These are phyloP conservation scores for Fabriciana adippe DNA, from an alignment of 2,888 invertebrate genomes.

Conservation along the genomic window DNA sequence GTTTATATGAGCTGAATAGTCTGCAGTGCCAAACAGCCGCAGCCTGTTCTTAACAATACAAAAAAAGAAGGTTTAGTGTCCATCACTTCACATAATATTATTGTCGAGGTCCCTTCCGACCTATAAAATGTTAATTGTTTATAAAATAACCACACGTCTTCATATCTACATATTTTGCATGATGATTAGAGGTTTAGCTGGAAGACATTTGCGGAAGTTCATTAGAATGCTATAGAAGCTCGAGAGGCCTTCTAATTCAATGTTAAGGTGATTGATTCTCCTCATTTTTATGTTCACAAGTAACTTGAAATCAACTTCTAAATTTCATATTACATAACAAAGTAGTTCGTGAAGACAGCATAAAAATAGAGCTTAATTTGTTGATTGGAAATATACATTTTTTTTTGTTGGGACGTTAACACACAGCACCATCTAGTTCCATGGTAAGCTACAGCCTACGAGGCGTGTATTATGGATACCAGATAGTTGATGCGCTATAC, in stretches of 20 bases:
- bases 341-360: no score
- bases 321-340: neutral
- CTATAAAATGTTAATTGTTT: constrained; percentile 16
- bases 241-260: constrained; percentile 28
- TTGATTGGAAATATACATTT: no score
- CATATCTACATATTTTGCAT: constrained; percentile 27
- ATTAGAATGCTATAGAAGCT: constrained; percentile 32
- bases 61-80: neutral
- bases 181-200: constrained; percentile 29
- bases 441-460: no score
- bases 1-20: no score
- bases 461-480: no score
- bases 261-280: constrained; percentile 15
- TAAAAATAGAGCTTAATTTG: no score
- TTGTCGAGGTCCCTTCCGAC: constrained; percentile 1
- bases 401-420: no score
- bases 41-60: neutral
- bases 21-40: neutral
- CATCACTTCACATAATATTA: neutral
- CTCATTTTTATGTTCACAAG: neutral
- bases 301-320: neutral
- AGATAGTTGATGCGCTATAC: no score
- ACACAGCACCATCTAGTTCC: no score
- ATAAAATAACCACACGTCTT: constrained; percentile 20
- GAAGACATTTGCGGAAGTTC: constrained; percentile 36